Base-by-base conservation (phyloP, 2,888 invertebrate genomes). In the Branchinecta sandiegonensis region DNA sequence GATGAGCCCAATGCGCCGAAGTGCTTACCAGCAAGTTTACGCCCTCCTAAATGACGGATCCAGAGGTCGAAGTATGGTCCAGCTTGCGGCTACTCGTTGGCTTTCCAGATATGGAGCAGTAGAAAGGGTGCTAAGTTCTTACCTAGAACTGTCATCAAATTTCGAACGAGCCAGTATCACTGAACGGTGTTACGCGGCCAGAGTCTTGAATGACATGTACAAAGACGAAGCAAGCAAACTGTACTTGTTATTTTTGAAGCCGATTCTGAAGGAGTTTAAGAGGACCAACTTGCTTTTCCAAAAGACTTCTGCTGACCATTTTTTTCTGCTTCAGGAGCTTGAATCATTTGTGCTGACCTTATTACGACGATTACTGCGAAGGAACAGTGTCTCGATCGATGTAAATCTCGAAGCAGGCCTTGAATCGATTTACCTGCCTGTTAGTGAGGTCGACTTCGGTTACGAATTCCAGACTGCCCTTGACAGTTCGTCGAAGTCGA, bases 11-110 rank as follows among this genome's bases (percentile, higher is more conserved):
- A 47, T 71, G 14, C 68, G 73, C 50, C 56, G 65, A 46, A 67
- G 67, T 12, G 46, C 65, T 9, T 73, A 73, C 56, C 69, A 69
- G 70, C 48, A 67, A 66, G 68, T 73, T 13, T 73, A 64, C 65
- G 66, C 71, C 66, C 63, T 69, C 12, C 70, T 73, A 56, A 72
- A 72, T 65, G 65, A 66, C 64, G 71, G 68, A 17, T 65, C 46
- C 50, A 70, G 71, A 12, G 69, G 71, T 6, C 67, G 70, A 14
- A 71, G 72, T 65, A 67, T 74, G 10, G 67, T 73, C 1, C 71
- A 72, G 68, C 67, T 74, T 9, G 72, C 72, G 7, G 48, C 65
- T 11, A 73, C 73, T 8, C 69, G 73, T 2, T 75, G 75, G 75
- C 71, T 75, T 13, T 71, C 73, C 7, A 72, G 72, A 71, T 71